Evolutionary conservation across 2,797 vertebrate species (phyloP).

Genomic region (Crenichthys baileyi): DNA sequence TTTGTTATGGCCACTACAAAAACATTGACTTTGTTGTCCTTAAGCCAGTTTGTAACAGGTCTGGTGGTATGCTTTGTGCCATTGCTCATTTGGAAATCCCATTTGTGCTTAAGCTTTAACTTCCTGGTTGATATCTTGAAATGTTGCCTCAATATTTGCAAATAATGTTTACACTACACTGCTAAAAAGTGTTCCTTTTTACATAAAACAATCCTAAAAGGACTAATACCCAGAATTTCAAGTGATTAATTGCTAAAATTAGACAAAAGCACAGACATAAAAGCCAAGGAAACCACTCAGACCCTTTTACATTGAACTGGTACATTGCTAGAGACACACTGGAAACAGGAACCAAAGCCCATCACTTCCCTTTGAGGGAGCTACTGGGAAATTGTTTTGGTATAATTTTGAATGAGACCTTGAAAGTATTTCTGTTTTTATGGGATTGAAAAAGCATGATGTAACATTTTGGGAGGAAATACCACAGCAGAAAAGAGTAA

Average conservation of each 20-base stretch:
- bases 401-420: constrained; percentile 85
- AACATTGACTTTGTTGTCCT: background rate
- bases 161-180: background rate
- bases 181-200: background rate
- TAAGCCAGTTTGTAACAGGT: background rate
- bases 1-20: background rate
- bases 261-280: background rate
- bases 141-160: no score
- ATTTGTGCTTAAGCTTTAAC: no score
- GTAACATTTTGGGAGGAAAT: constrained; percentile 85
- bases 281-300: background rate
- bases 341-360: background rate
- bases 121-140: no score
- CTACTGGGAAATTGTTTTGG: constrained; percentile 77
- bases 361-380: background rate
- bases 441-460: constrained; percentile 82
- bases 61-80: no score
- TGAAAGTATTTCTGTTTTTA: constrained; percentile 86
- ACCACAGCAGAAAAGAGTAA: constrained; percentile 81
- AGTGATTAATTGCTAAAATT: background rate
- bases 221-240: no score
- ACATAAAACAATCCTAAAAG: background rate
- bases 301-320: background rate
- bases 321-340: background rate
- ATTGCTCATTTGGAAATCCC: no score